phyloP scores from a whole-genome alignment of 37 sponge, comb jelly and placozoan species.

The Geodia barretti region DNA sequence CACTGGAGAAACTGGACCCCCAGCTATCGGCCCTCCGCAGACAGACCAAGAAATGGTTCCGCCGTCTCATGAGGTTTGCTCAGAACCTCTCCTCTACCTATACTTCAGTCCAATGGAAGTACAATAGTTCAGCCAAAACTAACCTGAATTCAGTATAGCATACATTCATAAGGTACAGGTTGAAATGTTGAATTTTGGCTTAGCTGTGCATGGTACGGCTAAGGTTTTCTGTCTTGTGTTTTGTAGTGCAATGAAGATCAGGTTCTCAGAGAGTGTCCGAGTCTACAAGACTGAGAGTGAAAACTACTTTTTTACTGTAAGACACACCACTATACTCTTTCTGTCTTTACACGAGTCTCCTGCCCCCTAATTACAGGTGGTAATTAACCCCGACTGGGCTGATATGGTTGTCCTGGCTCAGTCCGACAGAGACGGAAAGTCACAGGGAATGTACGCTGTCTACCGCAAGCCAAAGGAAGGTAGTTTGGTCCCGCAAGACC shows the following conservation, averaged over 20 bases:
- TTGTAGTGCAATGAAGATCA: constrained; percentile 14
- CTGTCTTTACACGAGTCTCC: background rate
- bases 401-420: constrained; percentile 72
- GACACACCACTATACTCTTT: background rate
- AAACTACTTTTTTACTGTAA: constrained; percentile 11
- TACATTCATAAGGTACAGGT: background rate
- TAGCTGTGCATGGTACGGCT: background rate
- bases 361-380: constrained; percentile 20
- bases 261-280: constrained; percentile 24
- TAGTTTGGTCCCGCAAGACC: constrained; percentile 34
- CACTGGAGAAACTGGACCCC: constrained; percentile 45
- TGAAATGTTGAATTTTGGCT: background rate
- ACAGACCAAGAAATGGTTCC: constrained; percentile 53
- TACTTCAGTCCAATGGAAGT: background rate
- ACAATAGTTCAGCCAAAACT: background rate
- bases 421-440: background rate
- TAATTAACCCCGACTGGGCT: constrained; percentile 76
- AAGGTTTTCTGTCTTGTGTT: background rate
- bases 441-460: constrained; percentile 40
- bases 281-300: constrained; percentile 19
- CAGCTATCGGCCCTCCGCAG: constrained; percentile 18
- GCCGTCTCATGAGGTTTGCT: constrained; percentile 46
- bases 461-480: constrained; percentile 73
- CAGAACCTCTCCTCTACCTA: background rate
- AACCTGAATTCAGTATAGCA: background rate